Percentiles rank a stretch among this genome's conserved stretches.
Evolutionary conservation across 2,113 vertebrate genomes (phyloP).

Genomic region (Atherinomorus stipes): DNA sequence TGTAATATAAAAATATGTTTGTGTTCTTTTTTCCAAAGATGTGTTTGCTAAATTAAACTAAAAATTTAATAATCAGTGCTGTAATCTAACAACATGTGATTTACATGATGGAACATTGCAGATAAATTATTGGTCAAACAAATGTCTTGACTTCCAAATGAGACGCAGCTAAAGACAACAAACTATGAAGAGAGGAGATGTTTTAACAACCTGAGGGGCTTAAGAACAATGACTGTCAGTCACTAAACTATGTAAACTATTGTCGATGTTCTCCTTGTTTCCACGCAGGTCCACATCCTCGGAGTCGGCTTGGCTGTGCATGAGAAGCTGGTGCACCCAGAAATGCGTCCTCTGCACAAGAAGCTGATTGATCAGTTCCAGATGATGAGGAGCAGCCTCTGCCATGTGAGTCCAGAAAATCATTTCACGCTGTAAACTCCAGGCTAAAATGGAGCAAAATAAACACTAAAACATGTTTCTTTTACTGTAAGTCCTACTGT

Average conservation of each 20-base stretch:
- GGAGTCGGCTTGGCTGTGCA: constrained; percentile 95
- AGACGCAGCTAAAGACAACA: too few species aligned
- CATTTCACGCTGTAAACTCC: background rate
- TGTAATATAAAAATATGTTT: too few species aligned
- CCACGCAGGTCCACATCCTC: constrained; percentile 90
- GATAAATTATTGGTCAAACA: background rate
- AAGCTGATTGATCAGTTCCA: constrained; percentile 99
- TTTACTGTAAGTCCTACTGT: too few species aligned
- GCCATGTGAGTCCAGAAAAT: constrained; percentile 86
- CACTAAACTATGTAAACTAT: background rate
- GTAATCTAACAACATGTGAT: too few species aligned
- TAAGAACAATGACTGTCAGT: background rate
- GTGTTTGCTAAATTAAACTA: too few species aligned
- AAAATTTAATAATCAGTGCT: too few species aligned
- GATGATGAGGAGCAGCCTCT: constrained; percentile 97
- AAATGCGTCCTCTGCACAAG: constrained; percentile 98
- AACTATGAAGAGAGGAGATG: too few species aligned
- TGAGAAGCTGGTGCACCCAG: constrained; percentile 97
- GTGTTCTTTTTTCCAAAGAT: too few species aligned
- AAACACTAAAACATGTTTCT: too few species aligned
- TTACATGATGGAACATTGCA: background rate
- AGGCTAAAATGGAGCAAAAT: background rate
- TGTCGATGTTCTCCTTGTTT: background rate
- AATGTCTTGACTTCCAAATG: too few species aligned
- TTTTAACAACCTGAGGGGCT: too few species aligned